Conservation (phyloP, 1,140 invertebrate species). For the Atta colombica region DNA sequence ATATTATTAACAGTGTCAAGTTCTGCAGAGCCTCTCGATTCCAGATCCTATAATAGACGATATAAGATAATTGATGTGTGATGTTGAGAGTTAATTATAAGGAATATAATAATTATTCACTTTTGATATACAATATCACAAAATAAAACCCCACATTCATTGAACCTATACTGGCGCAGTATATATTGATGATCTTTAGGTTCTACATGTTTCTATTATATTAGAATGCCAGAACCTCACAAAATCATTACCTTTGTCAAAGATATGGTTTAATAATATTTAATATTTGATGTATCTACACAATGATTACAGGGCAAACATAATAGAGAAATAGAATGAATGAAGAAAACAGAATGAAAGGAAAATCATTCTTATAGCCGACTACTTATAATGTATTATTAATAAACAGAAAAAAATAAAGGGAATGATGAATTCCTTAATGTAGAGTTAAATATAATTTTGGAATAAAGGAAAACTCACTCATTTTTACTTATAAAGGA, state of each 20-base stretch:
- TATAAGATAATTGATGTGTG: conserved; percentile 43
- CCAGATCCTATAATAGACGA: background rate
- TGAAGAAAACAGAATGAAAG: too few species aligned
- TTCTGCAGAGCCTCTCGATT: background rate
- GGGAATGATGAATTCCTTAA: background rate
- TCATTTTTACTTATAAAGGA: background rate
- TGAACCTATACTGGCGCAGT: background rate
- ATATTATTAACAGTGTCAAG: too few species aligned
- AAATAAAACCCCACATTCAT: background rate
- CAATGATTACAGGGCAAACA: background rate
- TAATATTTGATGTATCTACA: background rate
- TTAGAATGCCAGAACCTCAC: background rate
- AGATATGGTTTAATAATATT: background rate
- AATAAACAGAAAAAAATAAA: background rate
- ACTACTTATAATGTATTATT: background rate
- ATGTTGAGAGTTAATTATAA: background rate
- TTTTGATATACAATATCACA: background rate
- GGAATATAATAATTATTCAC: background rate
- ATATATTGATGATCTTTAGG: background rate
- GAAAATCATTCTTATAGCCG: background rate
- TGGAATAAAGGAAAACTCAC: background rate
- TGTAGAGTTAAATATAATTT: background rate
- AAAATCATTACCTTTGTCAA: background rate
- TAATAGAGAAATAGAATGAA: background rate
- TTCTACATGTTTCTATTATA: background rate